phyloP scores from a whole-genome alignment of 2,797 vertebrate species.

The Spondyliosoma cantharus region DNA sequence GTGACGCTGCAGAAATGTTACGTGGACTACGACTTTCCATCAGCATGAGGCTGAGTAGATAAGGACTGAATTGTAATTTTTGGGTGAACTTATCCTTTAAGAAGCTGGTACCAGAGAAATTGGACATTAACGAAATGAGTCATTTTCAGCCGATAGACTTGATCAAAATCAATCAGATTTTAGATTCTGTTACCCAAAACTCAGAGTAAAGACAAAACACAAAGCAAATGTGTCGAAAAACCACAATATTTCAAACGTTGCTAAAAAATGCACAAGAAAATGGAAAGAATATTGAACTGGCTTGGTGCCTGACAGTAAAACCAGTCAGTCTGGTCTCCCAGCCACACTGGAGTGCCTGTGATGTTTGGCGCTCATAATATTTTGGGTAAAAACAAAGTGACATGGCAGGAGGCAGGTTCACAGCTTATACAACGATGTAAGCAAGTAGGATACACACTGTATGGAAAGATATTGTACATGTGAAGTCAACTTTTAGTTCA shows the following conservation, averaged over 20 bases:
- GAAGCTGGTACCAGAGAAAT: too few species aligned
- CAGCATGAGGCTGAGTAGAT: too few species aligned
- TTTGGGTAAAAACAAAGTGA: slow-evolving; percentile 73
- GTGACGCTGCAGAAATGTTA: too few species aligned
- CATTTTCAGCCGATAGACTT: background rate
- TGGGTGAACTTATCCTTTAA: too few species aligned
- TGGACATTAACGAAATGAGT: background rate
- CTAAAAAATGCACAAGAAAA: background rate
- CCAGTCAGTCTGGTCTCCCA: slow-evolving; percentile 44
- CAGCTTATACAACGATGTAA: background rate
- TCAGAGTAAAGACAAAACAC: background rate
- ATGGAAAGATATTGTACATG: background rate
- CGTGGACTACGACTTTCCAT: too few species aligned
- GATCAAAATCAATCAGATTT: background rate
- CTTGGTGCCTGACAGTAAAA: slow-evolving; percentile 16
- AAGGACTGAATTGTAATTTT: too few species aligned
- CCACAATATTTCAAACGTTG: background rate
- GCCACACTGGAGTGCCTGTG: slow-evolving; percentile 13
- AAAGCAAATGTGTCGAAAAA: background rate
- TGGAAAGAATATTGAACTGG: background rate
- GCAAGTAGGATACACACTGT: background rate
- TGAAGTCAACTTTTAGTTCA: slow-evolving; percentile 17
- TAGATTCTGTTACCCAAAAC: background rate
- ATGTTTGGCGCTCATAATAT: slow-evolving; percentile 57
- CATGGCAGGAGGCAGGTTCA: slow-evolving; percentile 8